These are phyloP conservation scores for Steatocranus sp. DNA, from an alignment of 2,797 vertebrate species.

Conservation along the genomic window DNA sequence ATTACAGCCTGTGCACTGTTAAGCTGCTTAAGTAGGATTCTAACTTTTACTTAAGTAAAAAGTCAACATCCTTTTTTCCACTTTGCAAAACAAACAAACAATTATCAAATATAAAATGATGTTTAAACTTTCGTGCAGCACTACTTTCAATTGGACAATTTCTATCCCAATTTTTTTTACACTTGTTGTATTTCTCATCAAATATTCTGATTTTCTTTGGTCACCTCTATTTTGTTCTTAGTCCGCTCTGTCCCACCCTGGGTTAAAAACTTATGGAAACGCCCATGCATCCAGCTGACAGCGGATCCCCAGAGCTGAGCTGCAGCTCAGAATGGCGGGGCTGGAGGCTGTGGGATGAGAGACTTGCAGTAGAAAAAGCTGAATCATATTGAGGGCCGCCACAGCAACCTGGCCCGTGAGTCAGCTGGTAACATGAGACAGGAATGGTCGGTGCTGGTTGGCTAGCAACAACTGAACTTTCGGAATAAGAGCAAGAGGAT, in stretches of 20 bases:
- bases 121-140: rapidly evolving
- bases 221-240: neutral
- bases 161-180: neutral
- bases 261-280: neutral
- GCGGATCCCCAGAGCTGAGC: neutral
- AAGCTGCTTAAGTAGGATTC: neutral
- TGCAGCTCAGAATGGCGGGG: neutral
- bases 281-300: rapidly evolving
- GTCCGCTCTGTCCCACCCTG: rapidly evolving
- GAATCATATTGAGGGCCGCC: neutral
- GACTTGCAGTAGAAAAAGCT: neutral
- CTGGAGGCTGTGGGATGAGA: neutral
- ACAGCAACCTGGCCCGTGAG: neutral
- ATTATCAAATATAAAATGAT: neutral
- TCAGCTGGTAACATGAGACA: neutral
- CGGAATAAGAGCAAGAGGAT: neutral
- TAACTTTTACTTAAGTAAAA: neutral
- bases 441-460: neutral
- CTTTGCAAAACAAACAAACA: neutral
- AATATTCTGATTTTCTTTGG: neutral
- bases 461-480: neutral
- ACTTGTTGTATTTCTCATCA: neutral
- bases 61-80: neutral
- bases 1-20: neutral
- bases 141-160: neutral